These are phyloP conservation scores for Crocuta crocuta DNA, from an alignment of 2,113 vertebrate genomes.

Conservation along the genomic window DNA sequence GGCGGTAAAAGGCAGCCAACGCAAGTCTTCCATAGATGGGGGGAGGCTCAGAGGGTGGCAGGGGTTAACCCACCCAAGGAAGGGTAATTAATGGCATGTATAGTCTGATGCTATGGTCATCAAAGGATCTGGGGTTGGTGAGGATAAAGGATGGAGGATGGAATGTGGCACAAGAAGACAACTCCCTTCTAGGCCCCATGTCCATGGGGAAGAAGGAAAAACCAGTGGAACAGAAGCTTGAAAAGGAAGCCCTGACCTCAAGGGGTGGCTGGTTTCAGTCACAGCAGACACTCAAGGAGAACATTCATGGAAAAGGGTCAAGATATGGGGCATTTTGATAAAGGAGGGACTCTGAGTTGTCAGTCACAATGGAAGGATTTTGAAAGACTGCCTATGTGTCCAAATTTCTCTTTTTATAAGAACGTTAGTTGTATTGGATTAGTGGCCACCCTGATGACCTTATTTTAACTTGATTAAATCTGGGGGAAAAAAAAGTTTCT, in stretches of 20 bases:
- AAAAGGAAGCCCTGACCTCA: background rate
- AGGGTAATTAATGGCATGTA: accelerated
- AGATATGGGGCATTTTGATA: background rate
- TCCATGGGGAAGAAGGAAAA: background rate
- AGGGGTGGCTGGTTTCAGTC: background rate
- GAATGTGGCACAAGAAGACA: background rate
- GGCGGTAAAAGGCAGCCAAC: background rate
- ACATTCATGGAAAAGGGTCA: background rate
- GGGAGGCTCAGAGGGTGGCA: background rate
- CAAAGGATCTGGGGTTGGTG: background rate
- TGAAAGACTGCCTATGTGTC: background rate
- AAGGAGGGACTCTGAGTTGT: background rate
- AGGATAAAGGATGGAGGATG: background rate
- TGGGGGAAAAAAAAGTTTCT: background rate
- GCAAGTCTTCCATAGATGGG: background rate
- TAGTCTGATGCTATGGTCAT: too few relatives aligned
- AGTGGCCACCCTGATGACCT: background rate
- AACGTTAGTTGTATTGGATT: background rate
- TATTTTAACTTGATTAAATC: slow-evolving; percentile 44
- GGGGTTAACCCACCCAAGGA: too few relatives aligned
- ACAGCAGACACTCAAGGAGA: background rate
- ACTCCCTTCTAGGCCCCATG: too few relatives aligned
- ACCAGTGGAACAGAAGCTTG: background rate
- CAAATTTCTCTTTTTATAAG: slow-evolving; percentile 30
- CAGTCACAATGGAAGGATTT: background rate